phyloP scores from a whole-genome alignment of 2,888 invertebrate genomes.

The Rotaria macrura region DNA sequence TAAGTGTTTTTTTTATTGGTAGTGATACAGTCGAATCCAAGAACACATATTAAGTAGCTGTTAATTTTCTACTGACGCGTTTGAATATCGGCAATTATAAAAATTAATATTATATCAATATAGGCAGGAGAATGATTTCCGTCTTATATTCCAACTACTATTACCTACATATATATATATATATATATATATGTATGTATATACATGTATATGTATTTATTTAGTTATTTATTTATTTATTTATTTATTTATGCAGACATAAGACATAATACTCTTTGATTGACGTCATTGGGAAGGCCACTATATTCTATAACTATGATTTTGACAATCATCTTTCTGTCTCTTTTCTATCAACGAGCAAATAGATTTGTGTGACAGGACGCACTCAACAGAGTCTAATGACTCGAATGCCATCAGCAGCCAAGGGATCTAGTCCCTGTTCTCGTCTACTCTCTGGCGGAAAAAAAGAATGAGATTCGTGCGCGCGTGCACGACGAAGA shows the following conservation, averaged over 20 bases:
- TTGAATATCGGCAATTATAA: background rate
- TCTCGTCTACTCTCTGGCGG: background rate
- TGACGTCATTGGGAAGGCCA: background rate
- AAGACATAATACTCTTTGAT: background rate
- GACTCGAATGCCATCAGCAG: background rate
- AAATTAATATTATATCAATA: background rate
- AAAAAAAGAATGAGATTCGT: background rate
- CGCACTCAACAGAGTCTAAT: background rate
- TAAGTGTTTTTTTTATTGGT: background rate
- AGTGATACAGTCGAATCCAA: background rate
- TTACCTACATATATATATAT: background rate
- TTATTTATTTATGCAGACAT: too few species aligned
- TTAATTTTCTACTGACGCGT: background rate
- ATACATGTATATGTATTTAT: background rate
- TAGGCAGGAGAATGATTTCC: background rate
- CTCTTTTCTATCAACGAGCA: background rate
- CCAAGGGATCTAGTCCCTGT: background rate
- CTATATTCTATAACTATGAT: background rate
- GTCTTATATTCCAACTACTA: background rate
- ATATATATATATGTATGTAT: background rate
- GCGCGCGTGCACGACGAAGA: background rate
- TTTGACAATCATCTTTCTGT: background rate
- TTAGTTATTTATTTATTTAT: background rate
- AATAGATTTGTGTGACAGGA: constrained; percentile 2
- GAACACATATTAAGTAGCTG: background rate